phyloP scores from a whole-genome alignment of 2,113 vertebrate genomes.

The Noturus placidus region DNA sequence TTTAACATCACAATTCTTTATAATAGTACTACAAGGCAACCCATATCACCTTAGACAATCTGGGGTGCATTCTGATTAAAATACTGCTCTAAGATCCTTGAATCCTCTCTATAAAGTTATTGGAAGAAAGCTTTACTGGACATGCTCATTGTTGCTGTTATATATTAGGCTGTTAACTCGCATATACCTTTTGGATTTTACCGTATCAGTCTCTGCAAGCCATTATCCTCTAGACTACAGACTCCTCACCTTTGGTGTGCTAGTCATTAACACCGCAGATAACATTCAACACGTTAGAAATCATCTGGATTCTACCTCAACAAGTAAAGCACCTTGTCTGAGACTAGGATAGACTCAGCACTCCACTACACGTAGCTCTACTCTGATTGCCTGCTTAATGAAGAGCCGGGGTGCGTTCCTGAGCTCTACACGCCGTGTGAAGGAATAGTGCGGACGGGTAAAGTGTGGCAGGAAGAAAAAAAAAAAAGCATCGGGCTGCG shows the following conservation, averaged over 20 bases:
- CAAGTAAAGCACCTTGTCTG: conserved; percentile 12
- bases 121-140: not conserved
- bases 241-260: not conserved
- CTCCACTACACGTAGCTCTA: not conserved
- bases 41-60: not conserved
- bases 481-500: conserved; percentile 5
- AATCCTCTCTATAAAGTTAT: not conserved
- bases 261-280: conserved; percentile 18
- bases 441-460: conserved; percentile 1
- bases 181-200: not conserved
- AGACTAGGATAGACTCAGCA: not conserved
- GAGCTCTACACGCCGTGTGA: conserved; percentile 16
- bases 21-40: not conserved
- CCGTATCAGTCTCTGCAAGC: not conserved
- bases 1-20: not conserved
- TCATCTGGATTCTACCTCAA: conserved; percentile 27
- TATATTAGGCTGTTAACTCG: not conserved
- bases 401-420: conserved; percentile 17
- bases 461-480: conserved; percentile 3
- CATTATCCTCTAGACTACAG: not conserved
- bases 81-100: not conserved
- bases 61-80: not conserved
- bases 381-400: conserved; percentile 14
- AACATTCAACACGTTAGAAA: conserved; percentile 40
- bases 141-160: not conserved